Evolutionary conservation across 2,888 invertebrate genomes (phyloP), one percentile per base, ranked within the genome.

Genomic region (Deroplatys truncata): DNA sequence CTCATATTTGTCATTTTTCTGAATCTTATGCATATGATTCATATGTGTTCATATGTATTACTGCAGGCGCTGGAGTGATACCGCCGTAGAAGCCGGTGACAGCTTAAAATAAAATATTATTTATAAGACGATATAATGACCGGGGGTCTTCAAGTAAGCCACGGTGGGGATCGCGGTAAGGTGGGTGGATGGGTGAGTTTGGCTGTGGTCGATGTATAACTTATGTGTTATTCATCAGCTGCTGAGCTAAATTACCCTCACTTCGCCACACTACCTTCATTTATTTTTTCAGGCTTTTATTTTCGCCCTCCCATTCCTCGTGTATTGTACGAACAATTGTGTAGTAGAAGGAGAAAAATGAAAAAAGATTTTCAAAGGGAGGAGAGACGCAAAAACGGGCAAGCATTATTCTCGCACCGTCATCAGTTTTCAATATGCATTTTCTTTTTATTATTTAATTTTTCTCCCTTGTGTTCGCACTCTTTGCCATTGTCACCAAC

Each of bases 171-270:
- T n/a, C 28, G 25, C 10, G 25, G 10, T 85, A 28, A 13, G 29
- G 85, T n/a, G 9, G 31, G 85, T 85, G 43, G 85, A n/a, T 49
- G 43, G 85, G 85, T 28, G n/a, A 15, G 31, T 85, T 85, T 43
- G n/a, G 13, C n/a, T 28, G 35, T 31, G 28, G 28, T 49, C 28
- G 35, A 85, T 85, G 35, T 31, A 85, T 89, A 85, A 35, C 82
- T 89, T 85, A 89, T 89, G 89, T 85, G 85, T 89, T 89, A 89
- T 89, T 84, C 89, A 89, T 89, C 84, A 85, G 85, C 7, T 28
- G 85, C 84, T 20, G 84, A 35, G 82, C 82, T 29, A 87, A 87
- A 87, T 87, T 87, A 87, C 83, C 82, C 82, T 83, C 49, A 85
- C 28, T 49, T 85, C 87, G 87, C 82, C 83, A 87, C 16, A 31